A percentile compares a stretch with the other conserved stretches of the same genome.
phyloP scores from a whole-genome alignment of 2,797 vertebrate species.

The Malurus leucopterus region DNA sequence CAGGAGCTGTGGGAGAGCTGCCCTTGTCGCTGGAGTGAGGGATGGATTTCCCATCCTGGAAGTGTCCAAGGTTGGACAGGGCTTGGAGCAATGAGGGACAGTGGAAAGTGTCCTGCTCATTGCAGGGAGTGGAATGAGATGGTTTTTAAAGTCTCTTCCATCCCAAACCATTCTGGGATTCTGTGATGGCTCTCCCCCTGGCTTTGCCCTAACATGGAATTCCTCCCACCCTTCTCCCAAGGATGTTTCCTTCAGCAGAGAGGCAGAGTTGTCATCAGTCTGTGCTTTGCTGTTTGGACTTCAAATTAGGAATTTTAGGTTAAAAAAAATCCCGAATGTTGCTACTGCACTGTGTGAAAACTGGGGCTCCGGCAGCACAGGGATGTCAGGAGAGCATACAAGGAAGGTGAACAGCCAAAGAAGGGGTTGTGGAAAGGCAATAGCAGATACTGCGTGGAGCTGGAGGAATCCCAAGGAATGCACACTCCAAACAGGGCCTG shows the following conservation, averaged over 20 bases:
- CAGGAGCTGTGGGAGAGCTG: background rate
- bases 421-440: background rate
- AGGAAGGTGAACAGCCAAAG: fast-evolving
- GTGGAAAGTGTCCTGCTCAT: background rate
- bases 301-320: background rate
- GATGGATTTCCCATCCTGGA: background rate
- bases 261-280: background rate
- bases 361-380: background rate
- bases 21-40: fast-evolving
- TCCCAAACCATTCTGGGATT: background rate
- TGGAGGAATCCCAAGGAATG: background rate
- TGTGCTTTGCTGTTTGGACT: background rate
- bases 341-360: fast-evolving
- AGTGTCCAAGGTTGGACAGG: background rate
- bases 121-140: fast-evolving
- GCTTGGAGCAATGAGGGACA: background rate
- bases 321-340: fast-evolving
- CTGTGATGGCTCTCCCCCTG: background rate
- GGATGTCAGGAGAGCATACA: too few species aligned
- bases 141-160: background rate
- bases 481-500: background rate
- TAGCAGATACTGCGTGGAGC: background rate
- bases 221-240: background rate
- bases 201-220: fast-evolving
- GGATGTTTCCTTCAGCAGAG: fast-evolving